A percentile compares a stretch with the other conserved stretches of the same genome.
phyloP scores from a whole-genome alignment of 92 coral and sea anemone genomes.

The Actinostola sp. region DNA sequence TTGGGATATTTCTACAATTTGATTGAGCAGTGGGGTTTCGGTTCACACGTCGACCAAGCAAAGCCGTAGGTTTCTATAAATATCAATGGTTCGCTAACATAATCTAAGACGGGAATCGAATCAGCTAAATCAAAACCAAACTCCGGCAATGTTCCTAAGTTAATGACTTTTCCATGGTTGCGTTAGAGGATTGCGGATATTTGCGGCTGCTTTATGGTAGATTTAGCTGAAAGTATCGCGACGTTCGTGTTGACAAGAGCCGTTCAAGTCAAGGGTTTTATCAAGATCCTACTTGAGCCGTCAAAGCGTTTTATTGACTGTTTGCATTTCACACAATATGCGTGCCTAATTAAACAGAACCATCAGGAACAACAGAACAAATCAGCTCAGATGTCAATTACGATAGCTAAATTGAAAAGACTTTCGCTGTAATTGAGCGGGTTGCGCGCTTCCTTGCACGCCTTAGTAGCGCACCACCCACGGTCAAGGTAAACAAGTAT shows the following conservation, averaged over 20 bases:
- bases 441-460: constrained; percentile 9
- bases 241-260: constrained; percentile 23
- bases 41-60: neutral
- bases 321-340: constrained; percentile 4
- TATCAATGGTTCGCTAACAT: neutral
- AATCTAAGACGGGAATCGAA: neutral
- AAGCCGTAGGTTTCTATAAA: neutral
- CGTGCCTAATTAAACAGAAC: neutral
- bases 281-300: neutral
- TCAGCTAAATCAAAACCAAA: constrained; percentile 19
- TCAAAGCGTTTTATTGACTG: constrained; percentile 6
- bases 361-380: neutral
- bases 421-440: neutral
- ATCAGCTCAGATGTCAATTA: constrained; percentile 2
- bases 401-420: constrained; percentile 7
- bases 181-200: neutral
- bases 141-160: constrained; percentile 2
- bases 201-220: constrained; percentile 3
- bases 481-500: neutral
- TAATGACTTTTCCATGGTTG: neutral
- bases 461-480: constrained; percentile 13
- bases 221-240: neutral
- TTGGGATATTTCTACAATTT: constrained; percentile 24
- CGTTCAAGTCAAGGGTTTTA: constrained; percentile 21
- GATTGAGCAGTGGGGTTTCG: constrained; percentile 3